Base-by-base conservation (phyloP, 2,113 vertebrate genomes). In the Corythornis cristatus region DNA sequence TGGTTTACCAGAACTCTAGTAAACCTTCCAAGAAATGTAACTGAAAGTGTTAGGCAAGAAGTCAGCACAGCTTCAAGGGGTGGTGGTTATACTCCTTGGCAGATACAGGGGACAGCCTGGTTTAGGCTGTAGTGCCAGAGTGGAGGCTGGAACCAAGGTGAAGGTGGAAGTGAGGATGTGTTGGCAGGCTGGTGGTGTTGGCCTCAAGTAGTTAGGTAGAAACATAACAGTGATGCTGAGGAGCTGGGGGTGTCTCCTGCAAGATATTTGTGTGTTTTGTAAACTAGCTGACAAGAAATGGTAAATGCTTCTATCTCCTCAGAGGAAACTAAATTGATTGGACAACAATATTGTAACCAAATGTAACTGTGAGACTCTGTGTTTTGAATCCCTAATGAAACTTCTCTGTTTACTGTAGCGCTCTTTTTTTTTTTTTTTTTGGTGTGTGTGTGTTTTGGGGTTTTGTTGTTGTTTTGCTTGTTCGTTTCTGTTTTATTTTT, bases 31-130 rank as follows among this genome's bases (percentile, higher is more conserved):
- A 54, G 35, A 83, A 66, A 9, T 11, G 5, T 58, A 62, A 74
- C 46, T 78, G 16, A 23, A 73, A 62, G 28, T 10, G 6, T 50
- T 66, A 10, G 23, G 33, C 25, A 48, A 22, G 12, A 54, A 61
- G 14, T 73, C 62, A 17, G 3, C 7, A 1, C 23, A 8, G 28
- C 37, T 86, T 62, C 15, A 45, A 50, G 42, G 42, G 29, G 6
- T 4, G 1, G 10, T 56, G 9, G 8, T 70, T 12, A 25, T 3
- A 4, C 15, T 65, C 3, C 3, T 15, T 1, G 1, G 18, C 19
- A 40, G 10, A 5, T 83, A 11, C 3, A 45, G 11, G 5, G 19
- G 12, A 67, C 26, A 58, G 12, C 22, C 16, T 3, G 15, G 19
- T 80, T 83, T 9, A 6, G 46, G 17, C 43, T 56, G 33, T 26